Evolutionary conservation across 1,140 invertebrate genomes (phyloP), one percentile per base, ranked within the genome.

Genomic region (Drosophila santomea): DNA sequence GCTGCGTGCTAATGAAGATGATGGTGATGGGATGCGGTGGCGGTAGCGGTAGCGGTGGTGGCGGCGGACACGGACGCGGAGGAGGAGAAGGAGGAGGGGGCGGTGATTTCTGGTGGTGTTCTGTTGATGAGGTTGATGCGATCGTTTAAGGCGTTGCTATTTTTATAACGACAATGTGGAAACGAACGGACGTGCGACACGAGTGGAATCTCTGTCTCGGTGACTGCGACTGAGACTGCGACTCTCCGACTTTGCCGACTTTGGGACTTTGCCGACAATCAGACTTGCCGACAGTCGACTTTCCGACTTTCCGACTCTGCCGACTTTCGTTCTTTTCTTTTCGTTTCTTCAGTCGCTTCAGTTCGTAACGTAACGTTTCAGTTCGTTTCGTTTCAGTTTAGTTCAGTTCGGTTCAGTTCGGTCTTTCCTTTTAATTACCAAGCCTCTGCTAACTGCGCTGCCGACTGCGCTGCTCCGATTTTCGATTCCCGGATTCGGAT

Each of bases 371-470:
- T 20, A 20, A 20, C 20, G 32, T 8, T 32, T 32, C 17, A 17
- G 17, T 17, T 17, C 32, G 32, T 8, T 32, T 32, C 8, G 25
- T 52, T 44, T 32, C 58, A 4, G 2, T 39, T 39, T 4, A 15
- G 41, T 32, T 32, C 8, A 32, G 32, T 32, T 32, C 32, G 8
- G 32, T 32, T 32, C 32, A 10, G 32, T 32, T 32, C 12, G 57
- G 52, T 78, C 47, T 76, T 86, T 71, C 44, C 57, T 88, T 86
- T 86, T 83, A 88, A 86, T 88, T 88, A 86, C 83, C 83, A 85
- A 85, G 67, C 36, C 71, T 64, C 57, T 50, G 75, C 39, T 62
- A 48, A 15, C 57, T 54, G 48, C 28, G 57, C 25, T 54, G 36
- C 60, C 44, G 52, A 15, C 57, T 54, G 48, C 28, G 57, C 25